Conservation (phyloP, 2,113 vertebrate genomes). For the Tragulus kanchil region DNA sequence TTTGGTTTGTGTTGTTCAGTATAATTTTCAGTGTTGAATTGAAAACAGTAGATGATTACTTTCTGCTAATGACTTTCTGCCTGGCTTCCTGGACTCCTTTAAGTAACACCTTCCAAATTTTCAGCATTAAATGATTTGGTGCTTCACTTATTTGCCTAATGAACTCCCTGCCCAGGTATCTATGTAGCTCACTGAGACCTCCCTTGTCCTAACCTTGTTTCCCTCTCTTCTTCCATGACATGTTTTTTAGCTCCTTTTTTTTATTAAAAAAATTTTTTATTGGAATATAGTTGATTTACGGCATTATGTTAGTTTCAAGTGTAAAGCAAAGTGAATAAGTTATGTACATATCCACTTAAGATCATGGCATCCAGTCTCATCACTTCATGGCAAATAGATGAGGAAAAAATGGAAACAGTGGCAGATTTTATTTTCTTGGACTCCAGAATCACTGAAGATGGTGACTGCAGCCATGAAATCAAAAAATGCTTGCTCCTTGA, state of each 20-base stretch:
- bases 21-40: constrained; percentile 66
- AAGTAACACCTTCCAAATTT: constrained; percentile 39
- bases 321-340: not conserved
- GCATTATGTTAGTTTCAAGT: not conserved
- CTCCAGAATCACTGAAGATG: not conserved
- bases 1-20: constrained; percentile 56
- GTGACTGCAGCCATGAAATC: not conserved
- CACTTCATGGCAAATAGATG: not conserved
- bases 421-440: not conserved
- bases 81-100: constrained; percentile 14
- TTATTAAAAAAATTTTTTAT: not conserved
- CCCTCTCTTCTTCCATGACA: constrained; percentile 30
- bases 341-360: not conserved
- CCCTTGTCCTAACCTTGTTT: constrained; percentile 16
- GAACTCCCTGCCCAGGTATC: constrained; percentile 10
- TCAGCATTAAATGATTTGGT: constrained; percentile 24
- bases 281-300: not conserved
- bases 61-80: constrained; percentile 75
- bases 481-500: not conserved
- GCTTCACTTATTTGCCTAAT: constrained; percentile 4
- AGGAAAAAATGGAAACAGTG: not conserved
- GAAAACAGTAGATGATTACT: constrained; percentile 66
- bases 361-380: not conserved
- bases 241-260: not conserved
- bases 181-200: not conserved